Evolutionary conservation across 2,113 vertebrate genomes (phyloP).

Genomic region (Rhinogobius similis): DNA sequence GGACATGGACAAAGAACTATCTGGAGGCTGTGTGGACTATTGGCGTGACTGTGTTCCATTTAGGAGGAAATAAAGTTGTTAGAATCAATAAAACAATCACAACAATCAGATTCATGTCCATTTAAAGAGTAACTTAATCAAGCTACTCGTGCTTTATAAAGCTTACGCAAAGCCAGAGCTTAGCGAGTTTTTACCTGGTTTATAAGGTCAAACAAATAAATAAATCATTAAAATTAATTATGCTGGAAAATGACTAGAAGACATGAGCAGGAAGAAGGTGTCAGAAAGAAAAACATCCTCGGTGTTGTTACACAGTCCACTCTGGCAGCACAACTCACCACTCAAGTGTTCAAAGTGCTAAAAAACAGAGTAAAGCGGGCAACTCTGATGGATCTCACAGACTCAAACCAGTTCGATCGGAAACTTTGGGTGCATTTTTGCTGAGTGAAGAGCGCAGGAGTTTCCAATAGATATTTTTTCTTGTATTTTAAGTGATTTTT

Average conservation of each 20-base stretch:
- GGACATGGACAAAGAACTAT: too few relatives aligned
- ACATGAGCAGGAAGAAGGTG: conserved; percentile 33
- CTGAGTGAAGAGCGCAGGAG: conserved; percentile 37
- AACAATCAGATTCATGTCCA: too few relatives aligned
- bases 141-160: not conserved
- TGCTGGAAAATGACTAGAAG: conserved; percentile 47
- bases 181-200: not conserved
- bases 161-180: not conserved
- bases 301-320: conserved; percentile 37
- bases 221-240: not conserved
- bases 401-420: conserved; percentile 19
- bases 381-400: not conserved
- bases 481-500: not conserved
- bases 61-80: too few relatives aligned
- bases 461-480: conserved; percentile 27
- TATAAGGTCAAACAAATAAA: not conserved
- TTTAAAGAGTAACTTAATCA: not conserved
- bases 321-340: conserved; percentile 39
- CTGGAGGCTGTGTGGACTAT: too few relatives aligned
- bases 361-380: conserved; percentile 35
- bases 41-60: too few relatives aligned
- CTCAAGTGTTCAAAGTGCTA: conserved; percentile 34
- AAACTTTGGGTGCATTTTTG: conserved; percentile 30
- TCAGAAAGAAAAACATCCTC: conserved; percentile 35
- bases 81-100: too few relatives aligned